These are phyloP conservation scores for Miniopterus natalensis DNA, from an alignment of 2,113 vertebrate species.

Conservation along the genomic window DNA sequence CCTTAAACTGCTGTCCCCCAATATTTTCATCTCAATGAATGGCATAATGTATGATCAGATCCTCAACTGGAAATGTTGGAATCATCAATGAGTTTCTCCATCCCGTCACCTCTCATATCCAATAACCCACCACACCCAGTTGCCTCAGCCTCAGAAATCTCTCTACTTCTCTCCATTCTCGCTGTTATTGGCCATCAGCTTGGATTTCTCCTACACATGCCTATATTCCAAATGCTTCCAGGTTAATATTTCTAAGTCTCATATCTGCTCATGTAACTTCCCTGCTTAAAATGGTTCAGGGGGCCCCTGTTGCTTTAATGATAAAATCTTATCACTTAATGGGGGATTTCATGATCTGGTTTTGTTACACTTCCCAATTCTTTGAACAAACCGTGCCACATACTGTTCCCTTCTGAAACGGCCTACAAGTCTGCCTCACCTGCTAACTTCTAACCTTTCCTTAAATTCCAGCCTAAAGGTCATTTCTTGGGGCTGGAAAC, in stretches of 20 bases:
- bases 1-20: not conserved
- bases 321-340: slow-evolving; percentile 15
- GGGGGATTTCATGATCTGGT: not conserved
- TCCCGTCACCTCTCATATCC: not conserved
- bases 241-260: not conserved
- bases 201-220: not conserved
- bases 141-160: not conserved
- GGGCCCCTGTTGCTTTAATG: not conserved
- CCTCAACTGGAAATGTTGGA: not conserved
- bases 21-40: not conserved
- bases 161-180: not conserved
- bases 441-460: not conserved
- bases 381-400: not conserved
- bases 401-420: not conserved
- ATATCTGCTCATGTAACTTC: not conserved
- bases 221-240: not conserved
- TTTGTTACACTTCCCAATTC: not conserved
- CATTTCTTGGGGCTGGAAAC: not conserved
- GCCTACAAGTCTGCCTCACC: not conserved
- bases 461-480: slow-evolving; percentile 12
- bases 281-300: not conserved
- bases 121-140: not conserved
- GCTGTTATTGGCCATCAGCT: not conserved
- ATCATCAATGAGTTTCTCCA: not conserved
- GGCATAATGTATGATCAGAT: not conserved